Base-by-base conservation (phyloP, 2,888 invertebrate species). In the Metacarcinus magister region DNA sequence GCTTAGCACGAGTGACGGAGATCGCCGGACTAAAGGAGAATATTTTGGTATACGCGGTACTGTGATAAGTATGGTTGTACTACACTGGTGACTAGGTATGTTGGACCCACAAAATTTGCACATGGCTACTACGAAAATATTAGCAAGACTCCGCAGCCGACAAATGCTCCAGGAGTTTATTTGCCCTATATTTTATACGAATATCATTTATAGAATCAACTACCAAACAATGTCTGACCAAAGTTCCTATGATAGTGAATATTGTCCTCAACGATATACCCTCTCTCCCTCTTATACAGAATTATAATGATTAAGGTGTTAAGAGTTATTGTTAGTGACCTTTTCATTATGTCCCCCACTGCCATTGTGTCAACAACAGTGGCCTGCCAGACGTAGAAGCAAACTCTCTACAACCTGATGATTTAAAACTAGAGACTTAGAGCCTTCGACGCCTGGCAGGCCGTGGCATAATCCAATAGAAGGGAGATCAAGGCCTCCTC, bases 191-290 rank as follows among this genome's bases (percentile, higher is more conserved):
- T 96, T 96, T 96, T 96, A 94, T 96, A 96, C 96, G 92, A 91
- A 95, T 95, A 95, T 95, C 95, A 95, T 95, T 95, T 95, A 94
- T 95, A 95, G 95, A 95, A 95, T 94, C 94, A 96, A 96, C 92
- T 96, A 96, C 96, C 94, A 95, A 96, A 96, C 67, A 92, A 94
- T 91, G 96, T 96, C 91, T 96, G 94, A 96, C 96, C 96, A 96
- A 96, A 96, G 96, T 96, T 96, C 96, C 96, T 96, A 96, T 96
- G 90, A 94, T 96, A 96, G 96, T 96, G 96, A 96, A 96, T 96
- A 96, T 95, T 95, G 89, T 94, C 82, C 94, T 92, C 95, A 91
- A 46, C 90, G 89, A 95, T 95, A 95, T 67, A 91, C 95, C 90
- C 89, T 60, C 75, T 94, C 90, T 54, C 82, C 87, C 95, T 93